phyloP scores from a whole-genome alignment of 2,113 vertebrate species.

The Bubo scandiacus region DNA sequence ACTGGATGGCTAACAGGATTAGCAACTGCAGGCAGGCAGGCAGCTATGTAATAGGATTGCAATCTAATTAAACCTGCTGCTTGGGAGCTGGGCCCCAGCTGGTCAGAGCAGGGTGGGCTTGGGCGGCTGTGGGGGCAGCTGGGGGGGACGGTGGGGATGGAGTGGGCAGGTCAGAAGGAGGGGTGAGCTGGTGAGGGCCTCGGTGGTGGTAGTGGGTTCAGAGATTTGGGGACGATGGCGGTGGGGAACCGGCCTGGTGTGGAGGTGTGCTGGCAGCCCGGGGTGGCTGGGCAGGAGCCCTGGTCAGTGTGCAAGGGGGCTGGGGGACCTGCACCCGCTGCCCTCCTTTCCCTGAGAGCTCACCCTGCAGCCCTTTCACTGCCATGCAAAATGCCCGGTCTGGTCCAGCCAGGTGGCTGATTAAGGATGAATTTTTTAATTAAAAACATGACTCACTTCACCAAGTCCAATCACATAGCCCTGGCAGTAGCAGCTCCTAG shows the following conservation, averaged over 20 bases:
- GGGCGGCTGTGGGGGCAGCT: not conserved
- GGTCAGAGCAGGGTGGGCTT: not conserved
- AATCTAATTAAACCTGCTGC: constrained; percentile 50
- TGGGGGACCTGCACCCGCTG: not conserved
- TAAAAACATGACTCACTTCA: not conserved
- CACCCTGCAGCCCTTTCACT: not conserved
- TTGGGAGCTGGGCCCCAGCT: not conserved
- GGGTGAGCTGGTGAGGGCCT: accelerated
- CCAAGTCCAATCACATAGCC: not conserved
- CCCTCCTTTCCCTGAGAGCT: accelerated
- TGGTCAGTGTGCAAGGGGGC: not conserved
- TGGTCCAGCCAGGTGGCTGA: not conserved
- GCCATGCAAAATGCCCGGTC: not conserved
- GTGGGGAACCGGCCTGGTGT: accelerated
- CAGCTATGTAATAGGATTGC: constrained; percentile 42
- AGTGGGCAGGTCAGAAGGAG: not conserved
- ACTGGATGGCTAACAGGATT: constrained; percentile 49
- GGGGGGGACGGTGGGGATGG: not conserved
- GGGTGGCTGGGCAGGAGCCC: not conserved
- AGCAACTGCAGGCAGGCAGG: not conserved
- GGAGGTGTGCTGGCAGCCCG: not conserved
- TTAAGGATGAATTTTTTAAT: constrained; percentile 26
- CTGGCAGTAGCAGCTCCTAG: not conserved
- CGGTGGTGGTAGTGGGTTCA: not conserved
- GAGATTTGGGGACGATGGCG: not conserved